phyloP scores from a whole-genome alignment of 2,113 vertebrate genomes.

The Nibea coibor region DNA sequence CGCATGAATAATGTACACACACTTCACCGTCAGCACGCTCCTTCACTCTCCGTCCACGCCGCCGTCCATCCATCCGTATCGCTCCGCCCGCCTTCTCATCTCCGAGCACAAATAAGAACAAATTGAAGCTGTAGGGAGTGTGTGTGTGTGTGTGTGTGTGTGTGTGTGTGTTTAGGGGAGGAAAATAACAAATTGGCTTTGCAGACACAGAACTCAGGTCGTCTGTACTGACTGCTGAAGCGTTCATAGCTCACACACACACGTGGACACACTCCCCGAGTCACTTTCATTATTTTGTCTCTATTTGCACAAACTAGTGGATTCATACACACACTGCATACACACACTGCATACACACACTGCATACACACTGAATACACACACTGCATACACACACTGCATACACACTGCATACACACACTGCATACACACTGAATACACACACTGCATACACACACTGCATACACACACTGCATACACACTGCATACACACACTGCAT shows the following conservation, averaged over 20 bases:
- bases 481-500: no score
- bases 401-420: no score
- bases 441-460: no score
- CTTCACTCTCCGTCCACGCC: conserved; percentile 12
- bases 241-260: neutral
- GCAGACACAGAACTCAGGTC: conserved; percentile 13
- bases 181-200: neutral
- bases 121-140: conserved; percentile 54
- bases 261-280: no score
- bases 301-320: no score
- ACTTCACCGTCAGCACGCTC: conserved; percentile 44
- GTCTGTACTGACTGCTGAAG: neutral
- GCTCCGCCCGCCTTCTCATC: conserved; percentile 61
- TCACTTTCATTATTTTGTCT: no score
- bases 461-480: no score
- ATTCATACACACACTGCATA: no score
- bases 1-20: conserved; percentile 69
- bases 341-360: no score
- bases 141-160: neutral
- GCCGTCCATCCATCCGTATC: conserved; percentile 61
- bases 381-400: no score
- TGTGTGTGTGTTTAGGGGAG: neutral
- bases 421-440: no score
- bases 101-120: conserved; percentile 68
- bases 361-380: no score